These are phyloP conservation scores for Tenthredo scrophulariae DNA, from an alignment of 2,888 invertebrate species.

Conservation along the genomic window DNA sequence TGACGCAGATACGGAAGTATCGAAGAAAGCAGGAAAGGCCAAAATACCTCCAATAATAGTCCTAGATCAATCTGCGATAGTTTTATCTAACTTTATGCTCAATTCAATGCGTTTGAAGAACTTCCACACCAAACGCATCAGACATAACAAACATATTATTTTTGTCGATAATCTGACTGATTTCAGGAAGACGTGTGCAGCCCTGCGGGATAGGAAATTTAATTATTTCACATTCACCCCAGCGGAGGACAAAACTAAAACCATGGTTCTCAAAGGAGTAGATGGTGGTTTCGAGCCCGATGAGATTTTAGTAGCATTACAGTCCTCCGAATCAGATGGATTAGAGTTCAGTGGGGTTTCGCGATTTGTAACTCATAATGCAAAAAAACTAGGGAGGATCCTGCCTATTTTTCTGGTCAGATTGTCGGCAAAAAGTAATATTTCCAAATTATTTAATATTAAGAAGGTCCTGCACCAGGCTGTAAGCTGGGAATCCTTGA, in stretches of 20 bases:
- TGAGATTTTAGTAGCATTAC: constrained; percentile 50
- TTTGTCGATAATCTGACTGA: constrained; percentile 15
- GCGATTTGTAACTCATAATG: constrained; percentile 54
- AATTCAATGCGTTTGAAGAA: background rate
- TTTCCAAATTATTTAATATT: constrained; percentile 50
- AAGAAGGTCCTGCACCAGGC: constrained; percentile 54
- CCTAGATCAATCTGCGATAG: too few species aligned
- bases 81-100: too few species aligned
- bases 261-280: constrained; percentile 54
- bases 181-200: constrained; percentile 17
- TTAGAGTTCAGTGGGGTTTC: constrained; percentile 55
- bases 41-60: too few species aligned
- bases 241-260: constrained; percentile 42
- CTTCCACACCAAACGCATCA: background rate
- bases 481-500: constrained; percentile 57
- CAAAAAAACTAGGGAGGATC: constrained; percentile 36
- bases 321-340: background rate
- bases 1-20: too few species aligned
- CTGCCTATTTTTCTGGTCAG: constrained; percentile 58
- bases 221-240: constrained; percentile 55
- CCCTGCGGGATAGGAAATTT: background rate
- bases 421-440: constrained; percentile 47
- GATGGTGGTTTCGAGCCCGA: constrained; percentile 50
- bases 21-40: too few species aligned
- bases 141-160: background rate